These are phyloP conservation scores for Euwallacea similis DNA, from an alignment of 1,140 invertebrate species.

Conservation along the genomic window DNA sequence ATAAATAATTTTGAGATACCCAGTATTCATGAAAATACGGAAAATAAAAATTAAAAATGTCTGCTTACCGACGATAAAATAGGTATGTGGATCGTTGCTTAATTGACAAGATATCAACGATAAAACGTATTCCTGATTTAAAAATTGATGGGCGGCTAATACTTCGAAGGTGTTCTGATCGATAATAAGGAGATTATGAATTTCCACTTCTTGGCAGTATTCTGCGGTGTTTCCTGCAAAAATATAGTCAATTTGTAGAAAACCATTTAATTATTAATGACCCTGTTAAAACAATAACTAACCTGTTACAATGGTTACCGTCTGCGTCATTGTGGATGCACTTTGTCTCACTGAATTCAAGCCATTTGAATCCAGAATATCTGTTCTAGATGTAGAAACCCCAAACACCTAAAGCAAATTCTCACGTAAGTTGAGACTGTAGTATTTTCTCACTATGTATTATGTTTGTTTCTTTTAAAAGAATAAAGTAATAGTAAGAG, in stretches of 20 bases:
- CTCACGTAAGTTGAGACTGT: too few relatives aligned
- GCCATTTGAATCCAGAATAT: constrained; percentile 75
- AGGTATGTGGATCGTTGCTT: constrained; percentile 88
- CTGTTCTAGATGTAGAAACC: constrained; percentile 86
- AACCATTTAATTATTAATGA: too few relatives aligned
- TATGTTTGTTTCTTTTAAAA: too few relatives aligned
- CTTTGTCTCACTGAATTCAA: constrained; percentile 70
- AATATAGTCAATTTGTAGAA: not conserved
- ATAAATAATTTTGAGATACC: too few relatives aligned
- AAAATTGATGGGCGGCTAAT: constrained; percentile 89
- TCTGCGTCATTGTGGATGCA: constrained; percentile 75
- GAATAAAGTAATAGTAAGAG: too few relatives aligned
- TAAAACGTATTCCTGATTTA: constrained; percentile 85
- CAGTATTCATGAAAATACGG: too few relatives aligned
- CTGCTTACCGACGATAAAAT: constrained; percentile 83
- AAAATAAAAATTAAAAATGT: not conserved
- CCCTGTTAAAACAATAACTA: too few relatives aligned
- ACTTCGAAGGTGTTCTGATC: constrained; percentile 98
- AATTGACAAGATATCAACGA: constrained; percentile 88
- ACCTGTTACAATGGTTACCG: constrained; percentile 49
- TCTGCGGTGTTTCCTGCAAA: constrained; percentile 53
- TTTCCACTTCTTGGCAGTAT: constrained; percentile 84
- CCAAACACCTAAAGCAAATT: constrained; percentile 78
- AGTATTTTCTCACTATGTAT: too few relatives aligned
- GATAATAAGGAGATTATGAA: constrained; percentile 89